These are phyloP conservation scores for Pogonus chalceus DNA, from an alignment of 1,140 invertebrate species.

Conservation along the genomic window DNA sequence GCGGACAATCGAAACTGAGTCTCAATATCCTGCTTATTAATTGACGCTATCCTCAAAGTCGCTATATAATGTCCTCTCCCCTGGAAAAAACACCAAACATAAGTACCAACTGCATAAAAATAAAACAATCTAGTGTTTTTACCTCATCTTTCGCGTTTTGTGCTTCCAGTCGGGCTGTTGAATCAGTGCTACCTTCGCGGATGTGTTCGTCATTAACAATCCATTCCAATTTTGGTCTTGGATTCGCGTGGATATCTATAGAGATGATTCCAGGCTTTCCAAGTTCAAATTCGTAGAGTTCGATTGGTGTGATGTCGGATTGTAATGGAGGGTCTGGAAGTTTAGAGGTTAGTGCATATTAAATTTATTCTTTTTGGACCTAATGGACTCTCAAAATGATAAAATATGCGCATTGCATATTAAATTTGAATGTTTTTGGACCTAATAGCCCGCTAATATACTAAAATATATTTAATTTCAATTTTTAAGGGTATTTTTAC, in stretches of 20 bases:
- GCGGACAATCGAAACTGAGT: conserved; percentile 54
- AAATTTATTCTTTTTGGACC: too few species aligned
- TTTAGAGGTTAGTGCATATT: too few species aligned
- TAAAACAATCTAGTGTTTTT: conserved; percentile 20
- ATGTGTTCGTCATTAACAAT: conserved; percentile 46
- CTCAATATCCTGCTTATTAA: conserved; percentile 66
- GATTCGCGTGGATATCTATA: conserved; percentile 57
- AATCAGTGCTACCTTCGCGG: conserved; percentile 41
- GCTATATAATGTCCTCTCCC: conserved; percentile 56
- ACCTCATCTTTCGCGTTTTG: conserved; percentile 42
- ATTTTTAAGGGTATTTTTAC: too few species aligned
- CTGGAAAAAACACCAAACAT: conserved; percentile 28
- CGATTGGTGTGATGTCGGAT: conserved; percentile 38
- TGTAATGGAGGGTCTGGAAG: conserved; percentile 50
- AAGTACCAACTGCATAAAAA: neutral
- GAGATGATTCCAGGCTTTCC: conserved; percentile 55
- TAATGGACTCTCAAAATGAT: too few species aligned
- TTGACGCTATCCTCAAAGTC: conserved; percentile 49
- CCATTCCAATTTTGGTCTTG: conserved; percentile 55
- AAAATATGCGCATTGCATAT: too few species aligned
- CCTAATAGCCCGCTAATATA: too few species aligned
- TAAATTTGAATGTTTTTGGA: too few species aligned
- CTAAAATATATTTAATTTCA: too few species aligned
- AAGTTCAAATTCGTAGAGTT: conserved; percentile 59
- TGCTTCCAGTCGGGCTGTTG: conserved; percentile 38